phyloP scores from a whole-genome alignment of 1,140 invertebrate genomes.

The Trichonephila clavata region DNA sequence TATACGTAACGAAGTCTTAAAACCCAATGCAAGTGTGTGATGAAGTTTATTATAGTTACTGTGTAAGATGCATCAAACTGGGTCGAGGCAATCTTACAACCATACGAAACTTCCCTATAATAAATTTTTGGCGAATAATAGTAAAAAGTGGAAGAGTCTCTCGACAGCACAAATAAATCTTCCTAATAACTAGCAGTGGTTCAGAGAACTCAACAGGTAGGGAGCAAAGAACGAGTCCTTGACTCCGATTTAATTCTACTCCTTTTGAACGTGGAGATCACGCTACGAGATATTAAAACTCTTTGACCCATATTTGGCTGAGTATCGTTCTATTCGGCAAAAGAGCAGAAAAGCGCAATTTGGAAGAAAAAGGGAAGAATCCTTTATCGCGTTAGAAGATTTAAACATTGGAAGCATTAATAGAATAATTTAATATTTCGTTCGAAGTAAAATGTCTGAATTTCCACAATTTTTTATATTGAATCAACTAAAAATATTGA shows the following conservation, averaged over 20 bases:
- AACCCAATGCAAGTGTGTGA: too few species aligned
- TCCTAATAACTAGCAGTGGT: background rate
- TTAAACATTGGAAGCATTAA: too few species aligned
- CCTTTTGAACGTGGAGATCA: conserved; percentile 44
- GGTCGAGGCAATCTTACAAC: too few species aligned
- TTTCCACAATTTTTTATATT: too few species aligned
- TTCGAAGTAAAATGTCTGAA: too few species aligned
- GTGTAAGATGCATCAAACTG: too few species aligned
- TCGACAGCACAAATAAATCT: background rate
- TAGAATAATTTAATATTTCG: too few species aligned
- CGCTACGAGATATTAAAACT: conserved; percentile 39
- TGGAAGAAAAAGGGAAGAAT: too few species aligned
- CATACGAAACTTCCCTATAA: background rate
- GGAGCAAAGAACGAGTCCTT: conserved; percentile 44
- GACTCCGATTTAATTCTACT: conserved; percentile 62
- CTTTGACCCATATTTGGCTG: background rate
- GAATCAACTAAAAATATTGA: too few species aligned
- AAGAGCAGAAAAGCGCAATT: background rate
- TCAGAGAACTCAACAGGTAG: conserved; percentile 59
- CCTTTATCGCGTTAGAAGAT: too few species aligned
- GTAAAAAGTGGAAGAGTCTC: background rate
- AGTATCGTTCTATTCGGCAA: conserved; percentile 1
- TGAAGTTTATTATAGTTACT: too few species aligned
- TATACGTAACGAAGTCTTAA: too few species aligned
- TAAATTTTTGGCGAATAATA: background rate